Percentiles rank a stretch among this genome's conserved stretches.
phyloP scores from a whole-genome alignment of 2,888 invertebrate genomes.

The Tethea ocularis region DNA sequence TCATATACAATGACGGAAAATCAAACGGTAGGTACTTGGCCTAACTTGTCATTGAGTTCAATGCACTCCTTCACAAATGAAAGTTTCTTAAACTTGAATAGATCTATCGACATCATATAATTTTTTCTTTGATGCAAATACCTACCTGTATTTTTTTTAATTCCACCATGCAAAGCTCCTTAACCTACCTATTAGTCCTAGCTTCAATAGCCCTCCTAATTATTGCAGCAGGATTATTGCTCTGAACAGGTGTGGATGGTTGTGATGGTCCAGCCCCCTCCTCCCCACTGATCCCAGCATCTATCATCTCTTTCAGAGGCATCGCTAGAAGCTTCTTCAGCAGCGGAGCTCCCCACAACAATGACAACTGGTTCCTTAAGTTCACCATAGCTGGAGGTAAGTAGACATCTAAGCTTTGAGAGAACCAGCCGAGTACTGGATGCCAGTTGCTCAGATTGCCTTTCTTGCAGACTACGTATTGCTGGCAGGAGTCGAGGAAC shows the following conservation, averaged over 20 bases:
- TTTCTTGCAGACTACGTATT: conserved; percentile 95
- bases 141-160: too few species aligned
- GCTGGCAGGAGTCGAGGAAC: conserved; percentile 94
- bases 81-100: too few species aligned
- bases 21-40: too few species aligned
- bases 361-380: conserved; percentile 87
- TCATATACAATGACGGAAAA: too few species aligned
- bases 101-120: too few species aligned
- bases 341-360: conserved; percentile 86
- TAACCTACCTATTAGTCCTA: conserved; percentile 81
- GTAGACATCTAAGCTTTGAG: conserved; percentile 87
- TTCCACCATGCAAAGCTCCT: too few species aligned
- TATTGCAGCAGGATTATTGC: conserved; percentile 72
- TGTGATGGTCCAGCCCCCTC: conserved; percentile 83
- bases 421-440: conserved; percentile 98
- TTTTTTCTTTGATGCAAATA: too few species aligned
- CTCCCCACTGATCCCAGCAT: conserved; percentile 67
- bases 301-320: conserved; percentile 81
- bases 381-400: conserved; percentile 89
- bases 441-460: conserved; percentile 98
- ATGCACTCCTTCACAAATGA: too few species aligned
- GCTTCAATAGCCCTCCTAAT: conserved; percentile 78
- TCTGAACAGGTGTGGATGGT: conserved; percentile 72
- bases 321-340: conserved; percentile 67
- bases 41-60: too few species aligned